Evolutionary conservation across 2,888 invertebrate genomes (phyloP).

Genomic region (Sepioteuthis lessoniana): DNA sequence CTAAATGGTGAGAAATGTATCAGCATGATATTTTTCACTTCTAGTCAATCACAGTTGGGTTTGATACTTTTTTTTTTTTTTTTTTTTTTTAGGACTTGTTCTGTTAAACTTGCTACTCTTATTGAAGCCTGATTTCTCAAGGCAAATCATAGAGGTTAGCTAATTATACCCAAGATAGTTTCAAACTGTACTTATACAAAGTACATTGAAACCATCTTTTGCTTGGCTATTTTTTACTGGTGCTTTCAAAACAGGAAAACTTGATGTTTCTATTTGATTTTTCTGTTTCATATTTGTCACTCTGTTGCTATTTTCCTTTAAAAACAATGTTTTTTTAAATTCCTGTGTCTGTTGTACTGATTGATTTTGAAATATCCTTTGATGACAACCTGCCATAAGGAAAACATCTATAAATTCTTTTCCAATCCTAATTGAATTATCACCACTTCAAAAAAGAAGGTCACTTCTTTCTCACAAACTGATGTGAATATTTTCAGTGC

Average conservation of each 20-base stretch:
- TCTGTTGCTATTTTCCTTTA: neutral
- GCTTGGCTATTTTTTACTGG: constrained; percentile 33
- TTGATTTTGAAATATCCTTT: neutral
- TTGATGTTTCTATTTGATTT: neutral
- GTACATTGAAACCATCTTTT: neutral
- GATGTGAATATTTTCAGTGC: no score
- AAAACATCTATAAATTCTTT: neutral
- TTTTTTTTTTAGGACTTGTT: neutral
- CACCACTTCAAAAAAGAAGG: no score
- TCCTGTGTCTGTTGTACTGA: neutral
- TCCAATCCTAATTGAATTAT: no score
- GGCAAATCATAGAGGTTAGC: neutral
- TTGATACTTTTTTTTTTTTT: neutral
- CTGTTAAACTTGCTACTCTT: neutral
- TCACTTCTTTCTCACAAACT: no score
- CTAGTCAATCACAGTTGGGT: constrained; percentile 8
- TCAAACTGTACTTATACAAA: neutral
- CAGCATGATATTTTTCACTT: constrained; percentile 25
- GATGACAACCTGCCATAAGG: neutral
- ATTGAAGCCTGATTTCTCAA: neutral
- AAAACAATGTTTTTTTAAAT: neutral
- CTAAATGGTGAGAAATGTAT: constrained; percentile 1
- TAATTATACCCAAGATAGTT: neutral
- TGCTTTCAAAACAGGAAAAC: constrained; percentile 1
- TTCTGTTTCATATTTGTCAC: neutral